Conservation (phyloP, 2,888 invertebrate genomes). For the Noctua comes region DNA sequence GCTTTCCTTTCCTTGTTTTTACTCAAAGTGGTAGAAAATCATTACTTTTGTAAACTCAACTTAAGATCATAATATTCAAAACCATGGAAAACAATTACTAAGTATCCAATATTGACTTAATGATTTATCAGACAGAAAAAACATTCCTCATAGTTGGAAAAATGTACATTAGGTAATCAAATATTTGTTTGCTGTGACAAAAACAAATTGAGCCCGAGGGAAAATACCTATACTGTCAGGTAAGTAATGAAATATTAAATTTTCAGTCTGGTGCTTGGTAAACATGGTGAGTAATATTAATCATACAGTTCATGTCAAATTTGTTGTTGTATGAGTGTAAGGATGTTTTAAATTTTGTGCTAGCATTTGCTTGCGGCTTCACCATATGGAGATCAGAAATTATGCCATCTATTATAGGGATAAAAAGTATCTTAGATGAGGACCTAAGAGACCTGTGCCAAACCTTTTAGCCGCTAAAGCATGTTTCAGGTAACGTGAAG, state of each 20-base stretch:
- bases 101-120: background rate
- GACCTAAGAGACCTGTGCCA: background rate
- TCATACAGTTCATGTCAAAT: background rate
- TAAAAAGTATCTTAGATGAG: background rate
- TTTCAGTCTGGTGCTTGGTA: background rate
- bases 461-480: background rate
- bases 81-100: background rate
- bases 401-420: background rate
- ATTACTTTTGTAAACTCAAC: background rate
- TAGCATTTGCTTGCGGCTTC: background rate
- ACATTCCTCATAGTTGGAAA: background rate
- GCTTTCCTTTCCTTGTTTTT: background rate
- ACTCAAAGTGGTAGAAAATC: background rate
- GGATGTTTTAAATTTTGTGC: background rate
- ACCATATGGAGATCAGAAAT: background rate
- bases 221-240: background rate
- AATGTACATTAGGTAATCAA: background rate
- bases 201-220: slow-evolving; percentile 13
- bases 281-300: slow-evolving; percentile 21
- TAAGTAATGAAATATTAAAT: slow-evolving; percentile 10
- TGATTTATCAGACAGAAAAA: slow-evolving; percentile 14
- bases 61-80: background rate
- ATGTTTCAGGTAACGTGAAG: background rate
- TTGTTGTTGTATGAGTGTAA: background rate
- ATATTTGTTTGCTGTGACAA: slow-evolving; percentile 12